phyloP scores from a whole-genome alignment of 2,113 vertebrate genomes.

The Hippocampus abdominalis region DNA sequence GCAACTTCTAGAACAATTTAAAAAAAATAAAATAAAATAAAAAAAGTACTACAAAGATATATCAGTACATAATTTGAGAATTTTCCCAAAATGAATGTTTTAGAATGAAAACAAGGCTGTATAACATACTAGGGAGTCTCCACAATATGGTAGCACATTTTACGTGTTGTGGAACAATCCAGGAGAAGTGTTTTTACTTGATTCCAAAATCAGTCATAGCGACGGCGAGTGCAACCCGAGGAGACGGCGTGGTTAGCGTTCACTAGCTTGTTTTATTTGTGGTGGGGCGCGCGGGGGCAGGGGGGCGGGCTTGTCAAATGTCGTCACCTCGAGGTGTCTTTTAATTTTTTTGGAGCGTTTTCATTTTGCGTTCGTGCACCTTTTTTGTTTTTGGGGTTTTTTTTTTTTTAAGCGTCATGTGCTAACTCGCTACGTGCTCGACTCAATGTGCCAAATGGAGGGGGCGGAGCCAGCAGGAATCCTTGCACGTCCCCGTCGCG shows the following conservation, averaged over 20 bases:
- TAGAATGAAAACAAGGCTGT: too few species aligned
- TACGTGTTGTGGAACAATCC: too few species aligned
- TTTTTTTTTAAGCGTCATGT: conserved; percentile 38
- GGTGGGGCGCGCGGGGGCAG: conserved; percentile 14
- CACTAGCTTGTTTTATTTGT: conserved; percentile 21
- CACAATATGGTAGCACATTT: too few species aligned
- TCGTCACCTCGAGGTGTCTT: conserved; percentile 55
- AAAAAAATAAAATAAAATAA: too few species aligned
- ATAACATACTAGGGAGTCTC: too few species aligned
- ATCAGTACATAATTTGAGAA: too few species aligned
- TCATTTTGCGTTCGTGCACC: conserved; percentile 62
- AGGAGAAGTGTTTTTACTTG: too few species aligned
- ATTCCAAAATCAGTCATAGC: not conserved
- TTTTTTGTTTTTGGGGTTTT: conserved; percentile 53
- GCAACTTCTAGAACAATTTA: not conserved
- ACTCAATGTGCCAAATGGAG: conserved; percentile 76
- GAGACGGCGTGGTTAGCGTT: not conserved
- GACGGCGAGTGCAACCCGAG: too few species aligned
- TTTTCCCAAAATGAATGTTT: too few species aligned
- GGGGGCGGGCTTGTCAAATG: conserved; percentile 34
- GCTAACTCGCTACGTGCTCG: conserved; percentile 50
- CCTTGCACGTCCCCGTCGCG: conserved; percentile 10
- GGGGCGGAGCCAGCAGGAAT: conserved; percentile 49
- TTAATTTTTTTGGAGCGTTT: conserved; percentile 67
- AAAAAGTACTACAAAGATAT: too few species aligned